phyloP scores from a whole-genome alignment of 2,797 vertebrate genomes.

The Danio albolineatus region DNA sequence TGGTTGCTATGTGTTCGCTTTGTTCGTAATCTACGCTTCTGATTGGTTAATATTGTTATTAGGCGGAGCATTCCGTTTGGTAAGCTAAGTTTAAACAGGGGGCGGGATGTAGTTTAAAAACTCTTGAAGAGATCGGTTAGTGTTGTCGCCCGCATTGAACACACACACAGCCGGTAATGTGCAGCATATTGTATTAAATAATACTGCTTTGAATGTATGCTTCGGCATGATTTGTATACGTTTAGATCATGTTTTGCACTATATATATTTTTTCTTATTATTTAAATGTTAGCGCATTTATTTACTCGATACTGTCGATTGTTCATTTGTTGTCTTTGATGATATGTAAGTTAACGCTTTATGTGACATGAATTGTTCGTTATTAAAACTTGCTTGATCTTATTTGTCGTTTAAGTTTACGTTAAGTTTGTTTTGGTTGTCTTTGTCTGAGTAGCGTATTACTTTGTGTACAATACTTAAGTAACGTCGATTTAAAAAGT shows the following conservation, averaged over 20 bases:
- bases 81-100: constrained; percentile 74
- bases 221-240: background rate
- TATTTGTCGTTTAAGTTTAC: no score
- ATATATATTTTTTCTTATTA: background rate
- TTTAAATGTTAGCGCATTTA: background rate
- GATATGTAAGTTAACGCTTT: background rate
- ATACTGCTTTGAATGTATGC: background rate
- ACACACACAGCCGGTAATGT: constrained; percentile 46
- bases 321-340: background rate
- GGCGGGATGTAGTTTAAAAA: constrained; percentile 70
- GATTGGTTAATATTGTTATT: constrained; percentile 66
- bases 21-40: constrained; percentile 61
- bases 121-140: background rate
- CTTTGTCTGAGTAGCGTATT: background rate
- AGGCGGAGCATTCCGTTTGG: constrained; percentile 34
- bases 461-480: background rate
- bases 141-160: constrained; percentile 13
- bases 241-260: background rate
- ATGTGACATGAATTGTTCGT: background rate
- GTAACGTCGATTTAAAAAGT: background rate
- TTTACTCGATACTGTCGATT: background rate
- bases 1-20: constrained; percentile 56
- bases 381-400: no score
- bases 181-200: background rate
- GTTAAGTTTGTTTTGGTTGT: background rate